Evolutionary conservation across 1,140 invertebrate genomes (phyloP), one percentile per base, ranked within the genome.

Genomic region (Geopemphigus sp.): DNA sequence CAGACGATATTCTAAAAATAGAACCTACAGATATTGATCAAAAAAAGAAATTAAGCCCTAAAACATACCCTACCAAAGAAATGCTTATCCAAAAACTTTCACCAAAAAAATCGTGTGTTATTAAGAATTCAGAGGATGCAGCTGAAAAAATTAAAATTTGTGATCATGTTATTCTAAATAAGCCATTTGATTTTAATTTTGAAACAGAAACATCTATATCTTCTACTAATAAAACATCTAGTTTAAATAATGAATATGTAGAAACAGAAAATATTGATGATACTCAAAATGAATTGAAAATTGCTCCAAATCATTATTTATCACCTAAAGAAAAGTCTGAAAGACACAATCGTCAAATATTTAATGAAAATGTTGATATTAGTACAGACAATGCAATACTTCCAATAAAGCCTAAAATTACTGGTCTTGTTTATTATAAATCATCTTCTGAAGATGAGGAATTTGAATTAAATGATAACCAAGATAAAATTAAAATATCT

Each of bases 401-500:
- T 17, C 39, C 22, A 68, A 45, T 0, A 17, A 66, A 66, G 1
- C 47, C 64, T 22, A n/a, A 66, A 66, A 47, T 14, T 15, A 47
- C 39, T 1, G 39, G n/a, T 24, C 15, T 47, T 22, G 29, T 66
- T 1, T 72, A 53, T 73, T 73, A 54, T 29, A 12, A 17, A 26
- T 73, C 70, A 17, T 59, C 56, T 0, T 59, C 73, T 45, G 73
- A 76, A 47, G 29, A 76, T 24, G 32, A 76, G 17, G 53, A 76
- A 26, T 24, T 24, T 39, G 24, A 47, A 29, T 17, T 19, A 76
- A 45, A 26, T 45, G 12, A 22, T 78, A 81, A 82, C 81, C 54
- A 50, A 73, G 80, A 81, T 15, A 80, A 81, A 14, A 73, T 81
- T 26, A 82, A 80, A 83, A 86, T 89, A 0, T 91, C 90, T 82